Base-by-base conservation (phyloP, 1,140 invertebrate genomes). In the Gonatopus flavifemur region DNA sequence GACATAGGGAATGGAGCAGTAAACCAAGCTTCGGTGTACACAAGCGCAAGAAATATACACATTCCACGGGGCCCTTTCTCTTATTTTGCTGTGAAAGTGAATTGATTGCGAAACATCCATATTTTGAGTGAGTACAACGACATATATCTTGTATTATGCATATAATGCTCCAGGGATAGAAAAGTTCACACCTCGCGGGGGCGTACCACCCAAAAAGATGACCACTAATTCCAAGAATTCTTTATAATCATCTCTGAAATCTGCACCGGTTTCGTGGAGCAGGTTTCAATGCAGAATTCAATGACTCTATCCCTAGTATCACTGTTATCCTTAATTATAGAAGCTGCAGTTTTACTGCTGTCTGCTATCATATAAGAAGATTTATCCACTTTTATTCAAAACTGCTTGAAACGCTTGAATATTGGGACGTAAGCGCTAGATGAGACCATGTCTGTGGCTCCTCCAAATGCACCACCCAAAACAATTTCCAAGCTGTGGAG, bases 381-480 rank as follows among this genome's bases (percentile, higher is more conserved):
- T n/a, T 40, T 36, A 36, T 36, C 35, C 7, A 36, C 15, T 36
- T 36, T 32, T 6, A 18, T 4, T 42, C 36, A 52, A 21, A 8
- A n/a, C 16, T 38, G 44, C 39, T 3, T 36, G 48, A 50, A 36
- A 45, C 15, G 9, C 24, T 19, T 6, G 9, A 38, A 39, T 21
- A 52, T 15, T n/a, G 12, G 2, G 49, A 45, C 9, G 41, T 32
- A 13, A 15, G 10, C 13, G 2, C 1, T n/a, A 31, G 22, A 30
- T 31, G 39, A 19, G 13, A n/a, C n/a, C n/a, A n/a, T n/a, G n/a
- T n/a, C n/a, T n/a, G n/a, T n/a, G n/a, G n/a, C n/a, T n/a, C n/a
- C 38, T 25, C 46, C 50, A 21, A 41, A 52, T 1, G 37, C 50
- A 19, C 38, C 33, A 33, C 12, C 16, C 19, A 52, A 43, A 36